Evolutionary conservation across 2,888 invertebrate species (phyloP).

Genomic region (Pachydiplax longipennis): DNA sequence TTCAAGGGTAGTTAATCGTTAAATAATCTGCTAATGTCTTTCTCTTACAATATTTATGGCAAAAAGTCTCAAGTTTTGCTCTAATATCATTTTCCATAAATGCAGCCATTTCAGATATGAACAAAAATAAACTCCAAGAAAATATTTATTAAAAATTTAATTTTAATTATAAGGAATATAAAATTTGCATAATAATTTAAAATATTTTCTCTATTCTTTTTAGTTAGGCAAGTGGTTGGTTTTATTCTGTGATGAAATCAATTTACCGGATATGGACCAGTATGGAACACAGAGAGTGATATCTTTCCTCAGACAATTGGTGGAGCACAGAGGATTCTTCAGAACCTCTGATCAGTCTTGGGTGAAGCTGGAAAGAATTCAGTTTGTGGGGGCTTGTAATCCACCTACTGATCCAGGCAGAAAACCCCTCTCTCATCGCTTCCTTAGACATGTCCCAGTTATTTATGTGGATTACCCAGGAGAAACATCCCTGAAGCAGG

Average conservation of each 20-base stretch:
- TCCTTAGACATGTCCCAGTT: constrained; percentile 94
- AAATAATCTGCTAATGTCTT: no score
- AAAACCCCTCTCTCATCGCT: constrained; percentile 90
- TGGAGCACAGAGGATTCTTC: constrained; percentile 94
- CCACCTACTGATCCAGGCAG: constrained; percentile 99
- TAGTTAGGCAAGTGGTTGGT: constrained; percentile 97
- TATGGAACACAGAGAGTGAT: constrained; percentile 99
- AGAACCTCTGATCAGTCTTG: constrained; percentile 93
- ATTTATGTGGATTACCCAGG: constrained; percentile 99
- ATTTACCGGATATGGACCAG: constrained; percentile 98
- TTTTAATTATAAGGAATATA: not conserved
- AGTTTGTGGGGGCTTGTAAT: constrained; percentile 99
- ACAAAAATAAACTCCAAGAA: not conserved
- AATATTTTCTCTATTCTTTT: constrained; percentile 50
- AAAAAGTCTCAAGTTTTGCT: not conserved
- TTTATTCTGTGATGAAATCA: constrained; percentile 99
- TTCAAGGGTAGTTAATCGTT: no score
- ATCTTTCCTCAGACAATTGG: constrained; percentile 95
- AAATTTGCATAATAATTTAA: not conserved
- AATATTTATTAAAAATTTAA: not conserved
- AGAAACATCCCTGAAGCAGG: constrained; percentile 93
- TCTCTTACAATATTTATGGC: no score
- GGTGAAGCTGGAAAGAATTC: constrained; percentile 96
- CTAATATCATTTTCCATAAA: not conserved
- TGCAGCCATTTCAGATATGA: not conserved